Evolutionary conservation across 2,888 invertebrate genomes (phyloP).

Genomic region (Thymelicus acteon): DNA sequence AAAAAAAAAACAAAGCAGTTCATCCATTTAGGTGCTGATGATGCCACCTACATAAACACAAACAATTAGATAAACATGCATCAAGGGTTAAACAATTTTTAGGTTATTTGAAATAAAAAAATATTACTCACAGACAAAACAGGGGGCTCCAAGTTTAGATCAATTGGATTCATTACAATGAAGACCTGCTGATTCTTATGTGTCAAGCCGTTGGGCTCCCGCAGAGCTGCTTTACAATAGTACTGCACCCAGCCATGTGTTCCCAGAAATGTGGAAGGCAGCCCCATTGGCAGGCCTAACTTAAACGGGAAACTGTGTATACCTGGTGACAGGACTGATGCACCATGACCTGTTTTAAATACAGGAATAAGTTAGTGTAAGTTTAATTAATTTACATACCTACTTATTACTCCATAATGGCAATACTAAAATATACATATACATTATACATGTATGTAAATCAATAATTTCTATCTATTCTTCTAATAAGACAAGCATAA

Average conservation of each 20-base stretch:
- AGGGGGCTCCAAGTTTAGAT: slow-evolving; percentile 95
- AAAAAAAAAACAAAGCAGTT: too few relatives aligned
- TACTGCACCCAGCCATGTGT: slow-evolving; percentile 98
- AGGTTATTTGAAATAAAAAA: not conserved
- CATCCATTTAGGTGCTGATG: too few relatives aligned
- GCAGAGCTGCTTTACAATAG: slow-evolving; percentile 94
- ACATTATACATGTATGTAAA: too few relatives aligned
- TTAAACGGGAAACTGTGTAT: slow-evolving; percentile 98
- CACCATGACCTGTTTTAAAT: slow-evolving; percentile 87
- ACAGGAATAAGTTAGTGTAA: not conserved
- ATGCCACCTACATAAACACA: too few relatives aligned
- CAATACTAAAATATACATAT: too few relatives aligned
- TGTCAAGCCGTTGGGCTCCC: slow-evolving; percentile 94
- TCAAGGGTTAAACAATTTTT: too few relatives aligned
- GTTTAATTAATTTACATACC: too few relatives aligned
- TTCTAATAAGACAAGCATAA: too few relatives aligned
- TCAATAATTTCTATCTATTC: too few relatives aligned
- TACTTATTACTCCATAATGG: too few relatives aligned
- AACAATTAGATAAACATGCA: too few relatives aligned
- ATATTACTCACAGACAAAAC: slow-evolving; percentile 91
- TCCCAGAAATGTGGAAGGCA: slow-evolving; percentile 96
- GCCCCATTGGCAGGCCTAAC: slow-evolving; percentile 93
- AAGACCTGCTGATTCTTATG: slow-evolving; percentile 99
- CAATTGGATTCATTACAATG: slow-evolving; percentile 98
- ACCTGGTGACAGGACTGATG: slow-evolving; percentile 94